Evolutionary conservation across 1,140 invertebrate genomes (phyloP), one percentile per base, ranked within the genome.

Genomic region (Dreissena rostriformis): DNA sequence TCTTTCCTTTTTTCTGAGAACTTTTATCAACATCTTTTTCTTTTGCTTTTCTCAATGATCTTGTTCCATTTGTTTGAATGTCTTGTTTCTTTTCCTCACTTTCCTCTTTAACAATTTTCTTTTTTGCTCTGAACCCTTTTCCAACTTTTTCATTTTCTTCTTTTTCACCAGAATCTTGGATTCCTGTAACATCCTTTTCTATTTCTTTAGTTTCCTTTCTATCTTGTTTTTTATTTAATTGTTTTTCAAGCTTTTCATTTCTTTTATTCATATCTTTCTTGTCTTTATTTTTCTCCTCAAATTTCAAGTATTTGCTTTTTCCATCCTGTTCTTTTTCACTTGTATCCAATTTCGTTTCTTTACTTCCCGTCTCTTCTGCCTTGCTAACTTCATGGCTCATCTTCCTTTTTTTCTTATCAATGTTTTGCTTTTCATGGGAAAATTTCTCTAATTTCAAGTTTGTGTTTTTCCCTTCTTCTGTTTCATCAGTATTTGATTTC

Each of bases 221-320:
- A 24, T 85, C 53, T 67, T 68, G 29, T 26, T 53, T 39, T 67
- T 10, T 17, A 53, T 19, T 51, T 76, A 22, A 51, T 26, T 55
- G 2, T 5, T 12, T 61, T 71, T 39, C 53, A 19, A 29, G 12
- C 8, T 12, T 72, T 49, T 19, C 24, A 52, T 28, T 70, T 53
- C 29, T 52, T 51, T 70, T 68, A n/a, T n/a, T n/a, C n/a, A n/a
- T n/a, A 39, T 22, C n/a, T 55, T 39, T 67, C 51, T 22, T 24
- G n/a, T 4, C 70, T 22, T 29, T 29, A 49, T 1, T 1, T 67
- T 79, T 67, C 26, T 65, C 15, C n/a, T 28, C 66, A 49, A 4
- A 17, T 66, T 39, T n/a, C 5, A 52, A 24, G 24, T 15, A 22
- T 39, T 24, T 24, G 11, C 61, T 28, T 72, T 53, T 73, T 77